These are phyloP conservation scores for Drosophila pectinifera DNA, from an alignment of 1,140 invertebrate genomes.

Conservation along the genomic window DNA sequence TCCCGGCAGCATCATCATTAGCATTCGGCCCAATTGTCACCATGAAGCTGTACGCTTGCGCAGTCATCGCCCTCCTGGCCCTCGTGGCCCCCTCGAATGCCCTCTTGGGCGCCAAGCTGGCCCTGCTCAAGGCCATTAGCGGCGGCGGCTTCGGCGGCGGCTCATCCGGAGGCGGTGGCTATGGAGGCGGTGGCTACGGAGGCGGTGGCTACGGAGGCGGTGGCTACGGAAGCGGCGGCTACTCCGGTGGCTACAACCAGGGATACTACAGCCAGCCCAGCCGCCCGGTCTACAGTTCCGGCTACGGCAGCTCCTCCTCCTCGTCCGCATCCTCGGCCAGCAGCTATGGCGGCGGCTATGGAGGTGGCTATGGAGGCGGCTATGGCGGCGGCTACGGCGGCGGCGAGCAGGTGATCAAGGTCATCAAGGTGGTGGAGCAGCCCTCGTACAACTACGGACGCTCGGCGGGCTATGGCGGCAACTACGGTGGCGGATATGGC, in stretches of 20 bases:
- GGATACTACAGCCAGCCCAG: constrained; percentile 69
- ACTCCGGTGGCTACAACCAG: constrained; percentile 67
- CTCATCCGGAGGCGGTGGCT: constrained; percentile 20
- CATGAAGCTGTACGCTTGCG: constrained; percentile 69
- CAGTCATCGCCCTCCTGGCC: constrained; percentile 65
- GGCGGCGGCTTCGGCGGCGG: constrained; percentile 29
- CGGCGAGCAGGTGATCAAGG: constrained; percentile 65
- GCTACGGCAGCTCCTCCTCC: constrained; percentile 34
- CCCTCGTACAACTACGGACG: constrained; percentile 49
- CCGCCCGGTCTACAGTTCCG: constrained; percentile 62
- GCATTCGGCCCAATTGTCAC: background rate
- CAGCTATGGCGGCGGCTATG: constrained; percentile 35
- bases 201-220: constrained; percentile 19
- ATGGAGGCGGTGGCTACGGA: constrained; percentile 15
- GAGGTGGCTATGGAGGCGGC: constrained; percentile 38
- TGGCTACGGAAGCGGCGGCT: constrained; percentile 56
- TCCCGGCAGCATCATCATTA: constrained; percentile 46
- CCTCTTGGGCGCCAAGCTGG: constrained; percentile 73
- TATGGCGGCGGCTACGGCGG: constrained; percentile 41
- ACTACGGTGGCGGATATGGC: constrained; percentile 28
- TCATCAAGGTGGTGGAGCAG: constrained; percentile 72
- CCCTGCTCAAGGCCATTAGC: constrained; percentile 64
- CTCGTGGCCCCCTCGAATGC: constrained; percentile 51
- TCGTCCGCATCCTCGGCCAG: constrained; percentile 10
- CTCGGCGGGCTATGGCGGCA: constrained; percentile 36